phyloP scores from a whole-genome alignment of 1,140 invertebrate species.

The Neodiprion pinetum region DNA sequence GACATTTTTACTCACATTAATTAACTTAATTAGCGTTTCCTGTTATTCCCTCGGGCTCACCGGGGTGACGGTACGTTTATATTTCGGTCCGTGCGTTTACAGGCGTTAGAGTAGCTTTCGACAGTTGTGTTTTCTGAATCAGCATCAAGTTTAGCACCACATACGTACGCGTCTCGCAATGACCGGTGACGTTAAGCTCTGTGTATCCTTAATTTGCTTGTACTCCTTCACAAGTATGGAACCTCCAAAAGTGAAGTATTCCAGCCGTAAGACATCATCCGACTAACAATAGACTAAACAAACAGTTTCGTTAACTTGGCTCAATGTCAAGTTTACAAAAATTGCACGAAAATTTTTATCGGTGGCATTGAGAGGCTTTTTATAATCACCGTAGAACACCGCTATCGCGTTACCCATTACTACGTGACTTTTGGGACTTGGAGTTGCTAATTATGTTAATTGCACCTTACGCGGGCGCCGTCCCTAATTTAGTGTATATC shows the following conservation, averaged over 20 bases:
- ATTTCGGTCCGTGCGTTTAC: neutral
- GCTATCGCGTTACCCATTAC: no score
- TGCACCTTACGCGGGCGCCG: no score
- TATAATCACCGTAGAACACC: neutral
- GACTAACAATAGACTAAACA: neutral
- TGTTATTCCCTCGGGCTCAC: conserved; percentile 39
- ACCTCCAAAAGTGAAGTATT: neutral
- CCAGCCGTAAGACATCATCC: neutral
- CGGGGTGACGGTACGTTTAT: neutral
- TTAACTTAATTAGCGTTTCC: conserved; percentile 59
- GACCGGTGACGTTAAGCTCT: conserved; percentile 47
- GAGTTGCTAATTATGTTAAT: no score
- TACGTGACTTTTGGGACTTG: no score
- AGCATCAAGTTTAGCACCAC: conserved; percentile 9
- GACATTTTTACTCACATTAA: conserved; percentile 42
- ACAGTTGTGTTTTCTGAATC: no score
- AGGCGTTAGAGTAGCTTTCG: no score
- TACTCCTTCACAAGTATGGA: conserved; percentile 40
- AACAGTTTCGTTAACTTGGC: neutral
- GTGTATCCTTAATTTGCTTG: conserved; percentile 55
- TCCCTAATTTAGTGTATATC: no score
- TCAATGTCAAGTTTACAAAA: neutral
- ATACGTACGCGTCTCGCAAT: conserved; percentile 33
- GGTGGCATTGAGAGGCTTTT: neutral
- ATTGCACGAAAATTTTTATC: neutral